These are phyloP conservation scores for Ahaetulla prasina DNA, from an alignment of 2,113 vertebrate genomes.

Conservation along the genomic window DNA sequence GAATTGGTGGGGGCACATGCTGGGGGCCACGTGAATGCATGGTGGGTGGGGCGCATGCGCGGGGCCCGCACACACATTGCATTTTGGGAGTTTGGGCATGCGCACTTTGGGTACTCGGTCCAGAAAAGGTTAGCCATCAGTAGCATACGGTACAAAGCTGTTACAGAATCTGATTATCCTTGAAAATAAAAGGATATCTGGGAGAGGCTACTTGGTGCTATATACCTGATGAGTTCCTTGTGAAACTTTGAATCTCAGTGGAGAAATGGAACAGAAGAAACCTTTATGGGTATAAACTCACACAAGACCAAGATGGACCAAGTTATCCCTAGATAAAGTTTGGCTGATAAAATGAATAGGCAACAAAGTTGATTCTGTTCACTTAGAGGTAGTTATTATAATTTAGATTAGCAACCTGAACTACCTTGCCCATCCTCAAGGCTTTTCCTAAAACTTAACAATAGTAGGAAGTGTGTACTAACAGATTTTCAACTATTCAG, in stretches of 20 bases:
- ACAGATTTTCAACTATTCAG: neutral
- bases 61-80: no score
- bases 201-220: neutral
- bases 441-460: neutral
- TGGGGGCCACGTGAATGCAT: no score
- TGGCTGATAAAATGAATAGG: neutral
- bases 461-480: neutral
- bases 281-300: neutral
- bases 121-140: no score
- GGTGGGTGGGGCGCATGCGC: no score
- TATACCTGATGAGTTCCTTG: neutral
- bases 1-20: no score
- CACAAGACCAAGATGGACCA: neutral
- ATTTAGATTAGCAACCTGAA: neutral
- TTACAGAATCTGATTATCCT: neutral
- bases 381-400: neutral
- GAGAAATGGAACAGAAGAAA: neutral
- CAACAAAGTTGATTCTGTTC: neutral
- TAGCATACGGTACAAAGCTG: no score
- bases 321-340: neutral
- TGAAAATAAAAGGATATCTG: neutral
- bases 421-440: neutral
- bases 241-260: neutral
- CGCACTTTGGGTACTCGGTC: no score
- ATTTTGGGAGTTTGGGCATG: no score